phyloP scores from a whole-genome alignment of 2,888 invertebrate genomes.

The Muschampia plurimacula region DNA sequence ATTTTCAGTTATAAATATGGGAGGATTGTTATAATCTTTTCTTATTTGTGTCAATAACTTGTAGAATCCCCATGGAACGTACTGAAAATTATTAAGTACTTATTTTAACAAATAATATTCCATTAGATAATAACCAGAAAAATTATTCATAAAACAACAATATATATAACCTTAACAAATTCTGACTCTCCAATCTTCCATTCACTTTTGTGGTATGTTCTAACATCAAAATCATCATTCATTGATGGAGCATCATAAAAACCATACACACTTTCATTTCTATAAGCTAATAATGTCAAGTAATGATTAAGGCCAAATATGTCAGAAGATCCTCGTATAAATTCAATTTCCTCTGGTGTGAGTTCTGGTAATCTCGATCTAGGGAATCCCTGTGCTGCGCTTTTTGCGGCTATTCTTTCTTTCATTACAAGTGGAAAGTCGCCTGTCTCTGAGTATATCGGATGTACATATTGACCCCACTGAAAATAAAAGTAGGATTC shows the following conservation, averaged over 20 bases:
- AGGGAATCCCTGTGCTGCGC: slow-evolving; percentile 82
- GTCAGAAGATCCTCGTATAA: slow-evolving; percentile 60
- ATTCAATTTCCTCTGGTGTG: slow-evolving; percentile 68
- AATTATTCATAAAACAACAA: not conserved
- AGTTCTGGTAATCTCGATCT: slow-evolving; percentile 86
- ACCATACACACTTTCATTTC: slow-evolving; percentile 51
- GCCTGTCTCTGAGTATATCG: slow-evolving; percentile 85
- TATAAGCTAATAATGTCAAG: slow-evolving; percentile 63
- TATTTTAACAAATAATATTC: not conserved
- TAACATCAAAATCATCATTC: slow-evolving; percentile 50
- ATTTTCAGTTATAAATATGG: slow-evolving; percentile 85
- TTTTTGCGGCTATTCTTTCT: slow-evolving; percentile 81
- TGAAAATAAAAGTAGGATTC: too few relatives aligned
- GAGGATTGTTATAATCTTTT: slow-evolving; percentile 77
- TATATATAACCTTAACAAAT: slow-evolving; percentile 41
- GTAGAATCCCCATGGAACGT: slow-evolving; percentile 84
- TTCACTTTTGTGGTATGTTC: slow-evolving; percentile 44
- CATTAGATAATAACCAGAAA: not conserved
- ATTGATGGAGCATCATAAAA: slow-evolving; percentile 49
- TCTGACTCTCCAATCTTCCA: slow-evolving; percentile 50
- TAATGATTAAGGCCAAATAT: slow-evolving; percentile 87
- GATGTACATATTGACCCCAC: slow-evolving; percentile 80
- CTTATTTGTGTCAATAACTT: slow-evolving; percentile 80
- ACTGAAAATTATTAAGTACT: slow-evolving; percentile 46
- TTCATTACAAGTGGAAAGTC: slow-evolving; percentile 87